These are phyloP conservation scores for Porites australiensis DNA, from an alignment of 64 coral and sea anemone genomes.

Conservation along the genomic window DNA sequence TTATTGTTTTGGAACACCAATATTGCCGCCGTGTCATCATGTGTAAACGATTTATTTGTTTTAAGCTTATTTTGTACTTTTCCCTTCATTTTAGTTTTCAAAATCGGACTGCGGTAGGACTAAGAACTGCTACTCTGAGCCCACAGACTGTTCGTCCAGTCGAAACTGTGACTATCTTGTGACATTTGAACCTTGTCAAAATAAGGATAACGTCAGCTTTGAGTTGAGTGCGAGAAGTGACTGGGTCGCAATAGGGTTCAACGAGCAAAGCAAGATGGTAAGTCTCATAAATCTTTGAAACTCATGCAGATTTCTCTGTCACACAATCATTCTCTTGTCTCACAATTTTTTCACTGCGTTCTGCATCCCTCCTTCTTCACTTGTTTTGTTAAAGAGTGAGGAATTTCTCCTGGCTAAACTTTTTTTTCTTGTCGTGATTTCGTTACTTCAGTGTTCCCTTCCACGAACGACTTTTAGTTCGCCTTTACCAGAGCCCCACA, in stretches of 20 bases:
- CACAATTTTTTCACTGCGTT: no score
- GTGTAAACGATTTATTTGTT: no score
- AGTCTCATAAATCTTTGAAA: not conserved
- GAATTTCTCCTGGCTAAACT: no score
- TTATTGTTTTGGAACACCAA: no score
- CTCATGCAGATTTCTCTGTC: not conserved
- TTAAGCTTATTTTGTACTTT: no score
- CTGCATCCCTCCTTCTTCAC: no score
- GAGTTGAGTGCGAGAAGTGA: slow-evolving; percentile 56
- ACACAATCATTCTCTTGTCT: no score
- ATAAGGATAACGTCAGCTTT: slow-evolving; percentile 57
- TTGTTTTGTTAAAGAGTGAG: no score
- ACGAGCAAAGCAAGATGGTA: slow-evolving; percentile 65
- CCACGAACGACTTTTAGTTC: no score
- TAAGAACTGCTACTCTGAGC: slow-evolving; percentile 71
- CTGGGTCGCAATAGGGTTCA: slow-evolving; percentile 79
- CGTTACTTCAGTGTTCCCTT: not conserved
- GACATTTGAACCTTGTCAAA: slow-evolving; percentile 49
- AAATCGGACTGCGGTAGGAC: slow-evolving; percentile 46
- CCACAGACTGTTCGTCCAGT: slow-evolving; percentile 56
- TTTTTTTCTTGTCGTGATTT: no score
- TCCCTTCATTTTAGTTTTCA: slow-evolving; percentile 40
- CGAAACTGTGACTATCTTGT: slow-evolving; percentile 71
- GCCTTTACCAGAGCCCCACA: no score
- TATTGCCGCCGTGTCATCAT: no score